Evolutionary conservation across 2,113 vertebrate genomes (phyloP), one percentile per base, ranked within the genome.

Genomic region (Rhegmatorhina hoffmannsi): DNA sequence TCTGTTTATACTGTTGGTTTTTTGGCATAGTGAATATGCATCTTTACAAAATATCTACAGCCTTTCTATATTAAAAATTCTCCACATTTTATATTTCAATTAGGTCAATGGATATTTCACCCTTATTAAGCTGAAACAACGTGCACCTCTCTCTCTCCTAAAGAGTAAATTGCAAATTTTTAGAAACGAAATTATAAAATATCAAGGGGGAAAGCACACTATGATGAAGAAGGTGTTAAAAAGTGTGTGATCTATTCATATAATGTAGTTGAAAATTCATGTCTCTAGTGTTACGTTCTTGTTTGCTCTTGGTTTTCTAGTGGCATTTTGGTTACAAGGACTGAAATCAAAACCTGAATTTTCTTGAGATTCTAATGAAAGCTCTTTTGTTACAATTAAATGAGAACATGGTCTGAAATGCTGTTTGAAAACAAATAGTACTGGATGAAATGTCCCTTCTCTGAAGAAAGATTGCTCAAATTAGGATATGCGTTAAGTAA

Each of bases 391-490:
- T 78, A 76, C 21, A 64, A 10, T 74, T 70, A 72, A 89, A 91
- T 38, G 17, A 75, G n/a, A 87, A 31, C 33, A n/a, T 36, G 19
- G 23, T n/a, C 24, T 78, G 77, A 92, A 78, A 68, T 19, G 11
- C 40, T 87, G 9, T 36, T 87, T 73, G 62, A 85, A 82, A 87
- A 87, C 26, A 84, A 95, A 15, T 63, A 24, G 53, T 28, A 40
- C 44, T 50, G 19, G 33, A 73, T 56, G 60, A 90, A 91, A 52
- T n/a, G 21, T 62, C 36, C 75, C 21, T 87, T 84, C 64, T 84
- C 53, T 76, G 67, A 24, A 62, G 87, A 75, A 89, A 82, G 49
- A 62, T 83, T 94, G 44, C 66, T 92, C 46, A 73, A 28, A 69
- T 73, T 49, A 49, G 28, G n/a, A 40, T 82, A 60, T 10, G 6